These are phyloP conservation scores for Apostichopus parvimensis DNA, from an alignment of 35 echinoderm and acorn worm species.

Conservation along the genomic window DNA sequence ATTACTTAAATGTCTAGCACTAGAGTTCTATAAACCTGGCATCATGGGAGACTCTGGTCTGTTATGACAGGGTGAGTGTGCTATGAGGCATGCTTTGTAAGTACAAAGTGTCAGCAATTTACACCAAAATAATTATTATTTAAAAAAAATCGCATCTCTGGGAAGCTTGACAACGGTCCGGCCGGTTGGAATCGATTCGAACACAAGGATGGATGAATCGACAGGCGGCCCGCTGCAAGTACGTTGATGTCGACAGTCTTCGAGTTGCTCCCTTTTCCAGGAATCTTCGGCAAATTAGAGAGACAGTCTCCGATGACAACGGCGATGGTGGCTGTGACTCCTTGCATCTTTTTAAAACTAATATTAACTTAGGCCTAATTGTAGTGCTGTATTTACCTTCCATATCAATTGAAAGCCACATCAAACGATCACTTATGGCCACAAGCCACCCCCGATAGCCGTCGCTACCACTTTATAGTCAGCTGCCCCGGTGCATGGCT, in stretches of 20 bases:
- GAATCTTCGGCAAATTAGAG: background rate
- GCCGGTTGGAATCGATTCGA: no score
- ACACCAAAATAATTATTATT: no score
- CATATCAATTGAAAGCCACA: conserved; percentile 10
- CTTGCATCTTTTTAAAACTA: background rate
- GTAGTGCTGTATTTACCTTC: conserved; percentile 39
- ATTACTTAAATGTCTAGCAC: no score
- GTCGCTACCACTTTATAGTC: conserved; percentile 33
- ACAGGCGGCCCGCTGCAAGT: background rate
- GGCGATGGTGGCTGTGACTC: background rate
- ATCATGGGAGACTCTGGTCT: no score
- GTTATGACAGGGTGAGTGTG: no score
- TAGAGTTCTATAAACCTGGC: no score
- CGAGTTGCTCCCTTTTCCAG: background rate
- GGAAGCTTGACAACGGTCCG: no score
- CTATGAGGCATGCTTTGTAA: no score
- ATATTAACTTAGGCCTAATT: conserved; percentile 27
- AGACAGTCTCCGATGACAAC: background rate
- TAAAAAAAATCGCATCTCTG: no score
- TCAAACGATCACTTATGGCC: conserved; percentile 17
- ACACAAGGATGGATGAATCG: no score
- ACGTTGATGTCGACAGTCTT: background rate
- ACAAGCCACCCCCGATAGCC: conserved; percentile 1
- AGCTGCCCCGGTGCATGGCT: background rate
- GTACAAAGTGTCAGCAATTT: no score